A percentile compares a stretch with the other conserved stretches of the same genome.
Evolutionary conservation across 2,888 invertebrate genomes (phyloP).

Genomic region (Cynaeus angustus): DNA sequence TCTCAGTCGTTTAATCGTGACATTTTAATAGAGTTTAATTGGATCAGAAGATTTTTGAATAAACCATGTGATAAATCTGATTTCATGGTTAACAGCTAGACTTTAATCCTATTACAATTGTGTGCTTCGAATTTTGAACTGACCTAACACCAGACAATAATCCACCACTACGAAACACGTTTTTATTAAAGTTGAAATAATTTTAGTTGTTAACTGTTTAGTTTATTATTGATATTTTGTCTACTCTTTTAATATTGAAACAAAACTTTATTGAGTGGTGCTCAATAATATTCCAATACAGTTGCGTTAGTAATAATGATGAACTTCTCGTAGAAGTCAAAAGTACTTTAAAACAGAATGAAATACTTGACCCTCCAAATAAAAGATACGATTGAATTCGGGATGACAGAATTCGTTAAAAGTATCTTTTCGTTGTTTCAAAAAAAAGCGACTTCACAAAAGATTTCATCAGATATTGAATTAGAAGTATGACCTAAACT

Average conservation of each 20-base stretch:
- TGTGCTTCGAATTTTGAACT: constrained; percentile 13
- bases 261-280: too few relatives aligned
- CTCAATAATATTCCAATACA: too few relatives aligned
- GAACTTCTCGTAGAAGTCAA: not conserved
- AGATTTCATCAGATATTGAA: constrained; percentile 11
- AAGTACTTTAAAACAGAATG: constrained; percentile 1
- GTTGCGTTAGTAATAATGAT: not conserved
- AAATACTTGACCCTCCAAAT: constrained; percentile 7
- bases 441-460: not conserved
- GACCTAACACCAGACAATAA: constrained; percentile 22
- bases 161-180: not conserved
- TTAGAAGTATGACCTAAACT: constrained; percentile 20
- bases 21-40: constrained; percentile 25
- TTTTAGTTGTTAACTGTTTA: too few relatives aligned
- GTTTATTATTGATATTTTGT: too few relatives aligned
- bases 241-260: too few relatives aligned
- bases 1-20: constrained; percentile 5
- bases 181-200: too few relatives aligned
- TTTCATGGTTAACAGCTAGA: constrained; percentile 40
- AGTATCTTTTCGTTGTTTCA: not conserved
- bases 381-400: constrained; percentile 5
- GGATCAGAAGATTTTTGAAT: constrained; percentile 19
- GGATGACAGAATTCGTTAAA: constrained; percentile 1
- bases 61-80: constrained; percentile 33
- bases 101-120: constrained; percentile 33